Base-by-base conservation (phyloP, 2,888 invertebrate species). In the Nowickia ferox region DNA sequence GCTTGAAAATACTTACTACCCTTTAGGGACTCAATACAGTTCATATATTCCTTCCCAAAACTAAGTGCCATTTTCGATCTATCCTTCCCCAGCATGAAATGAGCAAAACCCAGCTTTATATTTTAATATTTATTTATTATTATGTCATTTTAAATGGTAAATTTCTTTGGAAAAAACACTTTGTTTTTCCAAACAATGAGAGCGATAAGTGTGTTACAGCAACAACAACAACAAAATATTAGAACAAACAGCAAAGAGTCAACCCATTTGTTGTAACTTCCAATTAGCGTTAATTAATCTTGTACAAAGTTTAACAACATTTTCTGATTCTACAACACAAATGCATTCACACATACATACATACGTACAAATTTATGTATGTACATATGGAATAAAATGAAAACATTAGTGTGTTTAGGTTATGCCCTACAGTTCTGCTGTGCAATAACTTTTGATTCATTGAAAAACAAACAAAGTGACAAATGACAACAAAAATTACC, bases 281-380 rank as follows among this genome's bases (percentile, higher is more conserved):
- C 63, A 75, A 80, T 84, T 84, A 84, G 38, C 65, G 57, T 48
- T 80, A 84, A 84, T 84, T 84, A 79, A 79, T 84, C 51, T 69
- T 71, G 61, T 79, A 57, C 38, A 78, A 55, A 55, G 46, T 57
- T 79, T 57, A 9, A 74, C 53, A 53, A 72, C 48, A 80, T 65
- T 65, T 59, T 51, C 51, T 30, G 2, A 66, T 46, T 55, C 11
- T 17, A 65, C 65, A 17, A 30, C 42, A 42, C 42, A 51, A 17
- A 38, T n/a, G 22, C 42, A 38, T 22, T n/a, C 46, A 44, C 9
- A 15, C 13, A 40, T 40, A 40, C n/a, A 40, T n/a, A 55, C 11
- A 17, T 55, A 19, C 19, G 2, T 19, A 10, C 19, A 53, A 0
- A 59, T 38, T 19, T 59, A 15, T n/a, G n/a, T 40, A 15, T 19